Base-by-base conservation (phyloP, 2,888 invertebrate species). In the Drosophila trichaetosa region DNA sequence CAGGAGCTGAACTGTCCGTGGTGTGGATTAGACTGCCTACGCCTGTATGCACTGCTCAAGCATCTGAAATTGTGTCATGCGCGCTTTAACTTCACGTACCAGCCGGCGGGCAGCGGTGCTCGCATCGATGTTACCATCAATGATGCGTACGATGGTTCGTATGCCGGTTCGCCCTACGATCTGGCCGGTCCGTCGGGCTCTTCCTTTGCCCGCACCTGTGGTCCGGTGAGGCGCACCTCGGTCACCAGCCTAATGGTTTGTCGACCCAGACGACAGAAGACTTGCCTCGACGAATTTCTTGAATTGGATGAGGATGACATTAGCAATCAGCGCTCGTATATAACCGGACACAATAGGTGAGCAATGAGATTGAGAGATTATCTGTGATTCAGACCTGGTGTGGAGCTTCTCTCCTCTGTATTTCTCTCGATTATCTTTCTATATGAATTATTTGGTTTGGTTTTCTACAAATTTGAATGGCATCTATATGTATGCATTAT, bases 81-180 rank as follows among this genome's bases (percentile, higher is more conserved):
- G 4, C 95, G 99, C 84, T 98, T 99, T 93, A 97, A 97, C 81
- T 99, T 99, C 91, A 97, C 97, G 3, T 98, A 98, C 92, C 93
- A 91, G 69, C 90, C 92, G 40, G 91, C 91, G 8, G 91, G 89
- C n/a, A 91, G 89, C 79, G 97, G 98, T 72, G 97, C 98, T 48
- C 95, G 98, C 69, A 97, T 99, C 80, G 98, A 99, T 94, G 98
- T 99, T 2, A 97, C 98, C 0, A 97, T 99, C 82, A 99, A 99
- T 93, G 98, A 99, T 93, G 94, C 96, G 72, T 99, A 98, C 93
- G 99, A 99, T 93, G 98, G 98, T 1, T 98, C 98, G 0, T 99
- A 98, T 93, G 96, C 97, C 16, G 98, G 98, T 6, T 98, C 98
- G 49, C 98, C 98, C 0, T 97, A 97, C 91, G 97, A 98, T 93